Conservation (phyloP, 2,113 vertebrate species). For the Zapornia atra region DNA sequence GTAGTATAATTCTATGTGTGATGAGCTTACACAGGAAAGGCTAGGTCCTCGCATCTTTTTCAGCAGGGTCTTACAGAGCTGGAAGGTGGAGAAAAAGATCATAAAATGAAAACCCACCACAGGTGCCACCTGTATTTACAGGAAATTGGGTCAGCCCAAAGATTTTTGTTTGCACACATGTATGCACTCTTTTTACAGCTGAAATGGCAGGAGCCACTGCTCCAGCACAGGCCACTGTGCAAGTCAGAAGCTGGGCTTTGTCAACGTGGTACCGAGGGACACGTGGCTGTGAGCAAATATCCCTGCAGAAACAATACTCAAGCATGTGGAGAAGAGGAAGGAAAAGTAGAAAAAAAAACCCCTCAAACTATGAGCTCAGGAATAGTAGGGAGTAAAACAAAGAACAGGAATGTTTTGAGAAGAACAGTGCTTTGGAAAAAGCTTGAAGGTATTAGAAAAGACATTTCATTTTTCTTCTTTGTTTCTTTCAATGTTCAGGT, state of each 20-base stretch:
- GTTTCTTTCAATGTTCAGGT: neutral
- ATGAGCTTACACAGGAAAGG: neutral
- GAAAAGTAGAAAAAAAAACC: neutral
- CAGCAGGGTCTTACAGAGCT: neutral
- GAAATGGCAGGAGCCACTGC: neutral
- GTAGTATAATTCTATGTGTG: neutral
- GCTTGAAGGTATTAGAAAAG: neutral
- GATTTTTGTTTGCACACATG: neutral
- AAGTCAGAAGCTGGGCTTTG: neutral
- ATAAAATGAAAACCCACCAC: neutral
- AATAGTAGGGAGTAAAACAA: neutral
- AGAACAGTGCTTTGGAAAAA: neutral
- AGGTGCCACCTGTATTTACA: neutral
- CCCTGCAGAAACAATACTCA: neutral
- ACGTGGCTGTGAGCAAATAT: neutral
- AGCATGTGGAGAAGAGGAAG: neutral
- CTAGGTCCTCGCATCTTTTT: neutral
- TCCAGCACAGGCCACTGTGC: neutral
- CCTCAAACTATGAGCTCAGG: accelerated
- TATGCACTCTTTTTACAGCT: accelerated
- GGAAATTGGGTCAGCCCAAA: neutral
- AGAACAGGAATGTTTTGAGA: neutral
- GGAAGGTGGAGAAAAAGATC: neutral
- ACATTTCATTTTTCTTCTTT: neutral
- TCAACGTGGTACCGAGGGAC: accelerated